Percentiles rank a stretch among this genome's conserved stretches.
Conservation (phyloP, 2,888 invertebrate genomes). For the Lasioglossum zephyrum region DNA sequence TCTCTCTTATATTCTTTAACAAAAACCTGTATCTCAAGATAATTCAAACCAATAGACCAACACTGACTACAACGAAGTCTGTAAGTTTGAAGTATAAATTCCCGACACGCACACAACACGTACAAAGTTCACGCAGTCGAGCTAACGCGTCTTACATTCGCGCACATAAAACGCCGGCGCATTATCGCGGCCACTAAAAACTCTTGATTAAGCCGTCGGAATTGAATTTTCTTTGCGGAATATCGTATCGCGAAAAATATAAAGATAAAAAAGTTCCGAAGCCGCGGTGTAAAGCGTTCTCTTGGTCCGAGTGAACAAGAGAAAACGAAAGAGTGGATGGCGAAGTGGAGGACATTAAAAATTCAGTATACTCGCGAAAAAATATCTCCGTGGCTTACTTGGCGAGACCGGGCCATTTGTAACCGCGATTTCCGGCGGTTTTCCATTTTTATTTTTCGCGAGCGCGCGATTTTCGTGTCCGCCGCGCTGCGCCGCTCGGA, state of each 20-base stretch:
- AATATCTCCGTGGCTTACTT: slow-evolving; percentile 8
- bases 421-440: slow-evolving; percentile 63
- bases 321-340: neutral
- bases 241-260: neutral
- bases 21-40: neutral
- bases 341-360: slow-evolving; percentile 17
- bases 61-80: neutral
- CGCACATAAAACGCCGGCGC: neutral
- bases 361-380: neutral
- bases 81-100: neutral
- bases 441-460: neutral
- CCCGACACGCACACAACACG: neutral
- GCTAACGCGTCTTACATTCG: neutral
- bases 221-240: slow-evolving; percentile 4
- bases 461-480: slow-evolving; percentile 69
- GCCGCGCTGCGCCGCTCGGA: slow-evolving; percentile 41
- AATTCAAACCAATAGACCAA: neutral
- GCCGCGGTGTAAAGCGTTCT: neutral
- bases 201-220: neutral
- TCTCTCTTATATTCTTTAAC: neutral
- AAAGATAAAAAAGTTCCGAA: slow-evolving; percentile 4
- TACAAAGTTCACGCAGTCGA: neutral
- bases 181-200: neutral
- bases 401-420: slow-evolving; percentile 61
- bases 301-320: neutral